A percentile compares a stretch with the other conserved stretches of the same genome.
Evolutionary conservation across 1,140 invertebrate species (phyloP).

Genomic region (Eurosta solidaginis): DNA sequence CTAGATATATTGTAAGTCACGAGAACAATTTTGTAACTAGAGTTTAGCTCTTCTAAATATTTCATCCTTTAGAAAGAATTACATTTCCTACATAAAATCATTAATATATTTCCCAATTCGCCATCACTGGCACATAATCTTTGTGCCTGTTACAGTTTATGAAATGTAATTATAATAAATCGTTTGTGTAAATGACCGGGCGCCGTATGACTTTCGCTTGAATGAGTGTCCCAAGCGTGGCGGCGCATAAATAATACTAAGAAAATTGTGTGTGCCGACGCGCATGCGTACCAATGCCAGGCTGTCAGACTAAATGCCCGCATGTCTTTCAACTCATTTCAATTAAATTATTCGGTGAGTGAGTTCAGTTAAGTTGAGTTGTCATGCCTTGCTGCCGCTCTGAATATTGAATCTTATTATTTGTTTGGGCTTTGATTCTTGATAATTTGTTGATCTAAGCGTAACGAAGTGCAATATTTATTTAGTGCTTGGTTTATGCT

Average conservation of each 20-base stretch:
- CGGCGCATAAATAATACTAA: not conserved
- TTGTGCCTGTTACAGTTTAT: no score
- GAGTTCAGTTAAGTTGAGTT: constrained; percentile 13
- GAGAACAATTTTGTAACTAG: no score
- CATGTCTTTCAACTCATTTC: not conserved
- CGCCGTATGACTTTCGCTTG: not conserved
- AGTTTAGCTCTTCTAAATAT: no score
- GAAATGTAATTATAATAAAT: no score
- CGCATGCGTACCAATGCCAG: constrained; percentile 7
- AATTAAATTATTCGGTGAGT: constrained; percentile 18
- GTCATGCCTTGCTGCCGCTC: constrained; percentile 1
- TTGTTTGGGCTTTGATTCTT: constrained; percentile 20
- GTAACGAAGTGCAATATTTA: not conserved
- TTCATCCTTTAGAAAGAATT: no score
- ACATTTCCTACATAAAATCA: no score
- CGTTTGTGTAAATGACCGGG: not conserved
- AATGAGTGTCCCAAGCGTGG: not conserved
- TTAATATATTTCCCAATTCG: no score
- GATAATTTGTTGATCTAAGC: constrained; percentile 11
- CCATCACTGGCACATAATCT: no score
- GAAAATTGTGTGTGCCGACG: not conserved
- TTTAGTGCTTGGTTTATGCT: not conserved
- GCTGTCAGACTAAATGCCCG: not conserved
- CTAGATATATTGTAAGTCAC: no score
- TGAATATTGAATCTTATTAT: not conserved